A percentile compares a stretch with the other conserved stretches of the same genome.
phyloP scores from a whole-genome alignment of 2,797 vertebrate species.

The Uromys caudimaculatus region DNA sequence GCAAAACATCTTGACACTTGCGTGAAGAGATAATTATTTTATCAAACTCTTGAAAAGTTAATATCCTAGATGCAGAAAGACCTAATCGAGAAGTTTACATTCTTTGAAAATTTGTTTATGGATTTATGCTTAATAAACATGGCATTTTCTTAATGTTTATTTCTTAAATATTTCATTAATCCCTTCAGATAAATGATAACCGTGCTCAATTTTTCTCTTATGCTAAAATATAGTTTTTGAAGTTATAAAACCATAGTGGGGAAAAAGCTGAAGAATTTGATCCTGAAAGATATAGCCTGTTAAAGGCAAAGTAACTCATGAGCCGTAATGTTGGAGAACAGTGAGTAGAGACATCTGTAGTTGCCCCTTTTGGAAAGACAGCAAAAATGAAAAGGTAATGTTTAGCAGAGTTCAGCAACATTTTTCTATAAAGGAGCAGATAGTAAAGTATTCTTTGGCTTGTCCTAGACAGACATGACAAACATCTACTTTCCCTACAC shows the following conservation, averaged over 20 bases:
- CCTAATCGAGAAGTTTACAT: not conserved
- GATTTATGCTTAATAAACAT: not conserved
- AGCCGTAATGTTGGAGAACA: not conserved
- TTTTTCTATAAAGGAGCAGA: slow-evolving; percentile 13
- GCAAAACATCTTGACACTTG: not conserved
- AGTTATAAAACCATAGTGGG: not conserved
- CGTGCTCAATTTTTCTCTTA: not conserved
- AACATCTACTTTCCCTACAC: no score
- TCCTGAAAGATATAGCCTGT: not conserved
- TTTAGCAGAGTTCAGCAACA: not conserved
- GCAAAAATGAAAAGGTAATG: not conserved
- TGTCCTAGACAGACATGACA: not conserved
- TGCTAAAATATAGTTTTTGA: slow-evolving; percentile 18
- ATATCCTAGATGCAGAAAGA: not conserved
- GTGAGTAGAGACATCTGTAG: not conserved
- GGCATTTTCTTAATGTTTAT: not conserved
- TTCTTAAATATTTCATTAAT: slow-evolving; percentile 11
- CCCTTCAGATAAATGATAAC: not conserved
- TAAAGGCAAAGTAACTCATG: slow-evolving; percentile 15
- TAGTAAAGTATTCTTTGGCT: not conserved
- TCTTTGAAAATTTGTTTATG: not conserved
- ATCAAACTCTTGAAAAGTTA: not conserved
- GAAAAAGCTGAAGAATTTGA: not conserved
- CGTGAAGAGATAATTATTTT: not conserved
- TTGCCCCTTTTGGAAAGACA: not conserved